phyloP scores from a whole-genome alignment of 2,113 vertebrate genomes.

The Neofelis nebulosa region DNA sequence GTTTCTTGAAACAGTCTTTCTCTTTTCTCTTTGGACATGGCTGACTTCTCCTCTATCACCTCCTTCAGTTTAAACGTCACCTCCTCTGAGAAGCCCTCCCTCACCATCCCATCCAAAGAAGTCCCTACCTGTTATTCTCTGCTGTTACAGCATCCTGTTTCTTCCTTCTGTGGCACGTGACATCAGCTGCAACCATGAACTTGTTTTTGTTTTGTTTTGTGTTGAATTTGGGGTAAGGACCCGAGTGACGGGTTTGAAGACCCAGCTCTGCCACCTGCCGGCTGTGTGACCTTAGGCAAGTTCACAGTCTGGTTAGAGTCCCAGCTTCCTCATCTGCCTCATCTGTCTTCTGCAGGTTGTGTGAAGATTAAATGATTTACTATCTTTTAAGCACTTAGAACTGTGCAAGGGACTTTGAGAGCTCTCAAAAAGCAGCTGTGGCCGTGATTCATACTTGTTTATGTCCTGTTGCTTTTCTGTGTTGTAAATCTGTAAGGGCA shows the following conservation, averaged over 20 bases:
- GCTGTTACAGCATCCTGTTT: rapidly evolving
- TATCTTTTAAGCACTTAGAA: neutral
- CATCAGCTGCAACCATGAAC: neutral
- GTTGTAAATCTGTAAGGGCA: neutral
- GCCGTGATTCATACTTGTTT: neutral
- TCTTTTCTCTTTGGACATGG: neutral
- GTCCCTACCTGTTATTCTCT: neutral
- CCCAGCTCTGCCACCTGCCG: neutral
- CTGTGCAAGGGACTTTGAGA: neutral
- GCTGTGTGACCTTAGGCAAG: neutral
- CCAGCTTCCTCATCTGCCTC: neutral
- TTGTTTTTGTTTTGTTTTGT: neutral
- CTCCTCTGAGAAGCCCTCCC: neutral
- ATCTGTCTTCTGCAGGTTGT: neutral
- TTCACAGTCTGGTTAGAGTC: neutral
- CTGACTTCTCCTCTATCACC: neutral
- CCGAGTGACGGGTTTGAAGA: neutral
- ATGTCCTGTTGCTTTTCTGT: neutral
- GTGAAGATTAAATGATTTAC: neutral
- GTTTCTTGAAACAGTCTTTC: neutral
- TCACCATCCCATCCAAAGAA: neutral
- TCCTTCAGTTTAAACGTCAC: neutral
- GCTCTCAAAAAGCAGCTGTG: neutral
- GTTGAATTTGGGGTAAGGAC: neutral
- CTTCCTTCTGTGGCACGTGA: neutral